Evolutionary conservation across 1,140 invertebrate genomes (phyloP), one percentile per base, ranked within the genome.

Genomic region (Drosophila ficusphila): DNA sequence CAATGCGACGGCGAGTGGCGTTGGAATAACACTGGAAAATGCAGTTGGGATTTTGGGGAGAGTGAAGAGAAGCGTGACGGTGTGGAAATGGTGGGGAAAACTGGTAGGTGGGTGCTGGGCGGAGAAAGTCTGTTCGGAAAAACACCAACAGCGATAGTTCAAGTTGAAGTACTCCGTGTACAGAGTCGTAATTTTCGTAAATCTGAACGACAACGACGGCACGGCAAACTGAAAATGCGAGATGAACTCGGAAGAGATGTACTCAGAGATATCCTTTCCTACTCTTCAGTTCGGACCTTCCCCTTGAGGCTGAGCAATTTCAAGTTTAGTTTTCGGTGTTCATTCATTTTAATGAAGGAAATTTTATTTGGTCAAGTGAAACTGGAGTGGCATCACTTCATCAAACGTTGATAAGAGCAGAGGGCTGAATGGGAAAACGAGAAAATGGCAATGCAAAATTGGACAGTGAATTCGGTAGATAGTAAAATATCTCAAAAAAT

Each of bases 101-200:
- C n/a, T n/a, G n/a, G n/a, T n/a, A n/a, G 12, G 16, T 11, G n/a
- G 36, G 11, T 2, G 6, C 16, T 16, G 16, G 48, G 27, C 5
- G 21, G 16, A 23, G 21, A 25, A 44, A 25, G 19, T 44, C 41
- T 27, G 42, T n/a, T 9, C 3, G 14, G 16, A 27, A 42, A 29
- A 73, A 39, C 49, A 57, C 29, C 51, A 38, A 53, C 46, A 54
- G 61, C 69, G 79, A 60, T 76, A 86, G 68, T 85, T 85, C 82
- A 81, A 73, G 76, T 76, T 85, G 82, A 85, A 85, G 81, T 81
- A 56, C 53, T 29, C 27, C 16, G 60, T 81, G 77, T 81, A 85
- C 72, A 86, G 67, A 86, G 75, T 79, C 76, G 81, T 86, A 83
- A 86, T 86, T 83, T 83, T 73, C 72, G 65, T 62, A 76, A 85